Conservation (phyloP, 1,140 invertebrate genomes). For the Drosophila orena region DNA sequence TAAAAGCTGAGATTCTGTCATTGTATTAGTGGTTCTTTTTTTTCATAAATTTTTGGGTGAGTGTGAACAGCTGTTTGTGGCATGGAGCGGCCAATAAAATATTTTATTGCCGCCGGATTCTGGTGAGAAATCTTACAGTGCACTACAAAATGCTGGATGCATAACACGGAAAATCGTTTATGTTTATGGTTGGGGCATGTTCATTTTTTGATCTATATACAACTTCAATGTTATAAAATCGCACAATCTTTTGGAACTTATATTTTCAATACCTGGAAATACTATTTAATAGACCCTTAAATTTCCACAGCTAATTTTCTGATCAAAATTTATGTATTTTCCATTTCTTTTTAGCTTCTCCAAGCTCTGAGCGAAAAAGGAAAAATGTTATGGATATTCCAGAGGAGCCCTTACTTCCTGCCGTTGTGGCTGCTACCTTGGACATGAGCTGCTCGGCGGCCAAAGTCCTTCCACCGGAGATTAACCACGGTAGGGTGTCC, state of each 20-base stretch:
- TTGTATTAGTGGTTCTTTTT: slow-evolving; percentile 1
- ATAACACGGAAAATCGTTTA: background rate
- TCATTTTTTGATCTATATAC: background rate
- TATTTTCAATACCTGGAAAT: background rate
- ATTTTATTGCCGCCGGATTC: slow-evolving; percentile 44
- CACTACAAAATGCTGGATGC: background rate
- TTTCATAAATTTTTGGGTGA: slow-evolving; percentile 1
- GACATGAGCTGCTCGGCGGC: slow-evolving; percentile 74
- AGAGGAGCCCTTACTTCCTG: slow-evolving; percentile 60
- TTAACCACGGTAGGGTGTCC: slow-evolving; percentile 64
- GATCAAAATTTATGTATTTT: background rate
- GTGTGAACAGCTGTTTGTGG: slow-evolving; percentile 14
- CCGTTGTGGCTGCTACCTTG: slow-evolving; percentile 43
- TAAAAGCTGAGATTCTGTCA: slow-evolving; percentile 1
- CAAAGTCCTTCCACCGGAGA: slow-evolving; percentile 67
- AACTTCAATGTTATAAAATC: background rate
- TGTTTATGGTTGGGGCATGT: background rate
- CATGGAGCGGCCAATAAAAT: slow-evolving; percentile 10
- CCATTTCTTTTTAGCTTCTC: slow-evolving; percentile 2
- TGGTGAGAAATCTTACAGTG: slow-evolving; percentile 33
- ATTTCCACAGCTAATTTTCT: background rate
- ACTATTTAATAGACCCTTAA: background rate
- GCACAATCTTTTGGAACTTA: background rate
- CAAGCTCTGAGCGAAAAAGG: slow-evolving; percentile 34
- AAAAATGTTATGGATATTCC: slow-evolving; percentile 55